phyloP scores from a whole-genome alignment of 2,113 vertebrate species.

The Chloropsis cyanopogon region DNA sequence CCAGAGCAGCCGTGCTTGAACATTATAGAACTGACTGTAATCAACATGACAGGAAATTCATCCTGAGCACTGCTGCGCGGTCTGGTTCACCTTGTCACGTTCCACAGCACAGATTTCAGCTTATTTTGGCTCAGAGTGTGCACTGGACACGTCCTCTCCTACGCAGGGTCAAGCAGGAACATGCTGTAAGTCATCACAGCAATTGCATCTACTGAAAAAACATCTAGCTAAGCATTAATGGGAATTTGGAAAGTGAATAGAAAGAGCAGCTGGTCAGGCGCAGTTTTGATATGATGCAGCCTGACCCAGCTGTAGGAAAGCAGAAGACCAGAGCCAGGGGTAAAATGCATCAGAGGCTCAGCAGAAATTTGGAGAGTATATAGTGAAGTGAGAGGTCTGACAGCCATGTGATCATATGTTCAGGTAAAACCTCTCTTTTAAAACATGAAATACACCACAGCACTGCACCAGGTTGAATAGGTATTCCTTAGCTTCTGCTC shows the following conservation, averaged over 20 bases:
- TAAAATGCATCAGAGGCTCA: not conserved
- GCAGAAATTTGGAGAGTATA: fast-evolving
- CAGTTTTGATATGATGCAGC: not conserved
- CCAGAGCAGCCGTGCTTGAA: not conserved
- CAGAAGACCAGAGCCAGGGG: not conserved
- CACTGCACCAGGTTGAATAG: not conserved
- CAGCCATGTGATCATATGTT: not conserved
- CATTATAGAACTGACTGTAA: not conserved
- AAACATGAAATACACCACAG: not conserved
- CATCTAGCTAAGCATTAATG: not conserved
- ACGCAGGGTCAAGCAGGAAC: not conserved
- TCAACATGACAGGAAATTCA: not conserved
- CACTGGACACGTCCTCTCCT: not conserved
- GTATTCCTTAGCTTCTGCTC: not conserved
- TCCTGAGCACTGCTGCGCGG: not conserved
- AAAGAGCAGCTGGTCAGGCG: not conserved
- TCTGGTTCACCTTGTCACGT: not conserved
- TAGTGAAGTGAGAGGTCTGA: not conserved
- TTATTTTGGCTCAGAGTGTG: not conserved
- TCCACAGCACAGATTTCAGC: not conserved
- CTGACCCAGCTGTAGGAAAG: not conserved
- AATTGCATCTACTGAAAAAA: not conserved
- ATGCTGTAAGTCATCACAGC: not conserved
- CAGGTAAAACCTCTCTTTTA: not conserved
- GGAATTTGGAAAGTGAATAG: not conserved